Base-by-base conservation (phyloP, 2,888 invertebrate species). In the Caenorhabditis uteleia region DNA sequence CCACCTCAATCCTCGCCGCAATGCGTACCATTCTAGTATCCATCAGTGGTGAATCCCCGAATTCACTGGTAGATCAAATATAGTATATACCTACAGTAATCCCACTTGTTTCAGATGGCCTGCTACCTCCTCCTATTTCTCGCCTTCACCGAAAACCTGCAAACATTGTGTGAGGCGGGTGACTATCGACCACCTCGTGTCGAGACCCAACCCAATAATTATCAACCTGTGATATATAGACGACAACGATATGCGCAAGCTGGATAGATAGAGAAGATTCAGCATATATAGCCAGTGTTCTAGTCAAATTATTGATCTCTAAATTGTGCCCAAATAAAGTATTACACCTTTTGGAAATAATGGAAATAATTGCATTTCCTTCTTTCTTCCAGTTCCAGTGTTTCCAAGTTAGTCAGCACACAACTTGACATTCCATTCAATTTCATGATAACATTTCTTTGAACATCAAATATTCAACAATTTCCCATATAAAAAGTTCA, bases 131-230 rank as follows among this genome's bases (percentile, higher is more conserved):
- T 56, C 2, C 51, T 66, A 8, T 66, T 59, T 34, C 50, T 66
- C 21, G 66, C 66, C 12, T 66, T 66, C 39, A 51, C 66, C 18
- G 66, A 66, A n/a, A 60, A 66, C 29, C 45, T 66, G 20, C 59
- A 60, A 45, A 49, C 47, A 51, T 45, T 66, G 40, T 51, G 48
- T 34, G 57, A 59, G 38, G 48, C 65, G 12, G 50, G 58, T 26
- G 43, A 48, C 0, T 55, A 55, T 20, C 49, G 45, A 5, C 45
- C 49, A n/a, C 40, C 49, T 20, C n/a, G 12, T 16, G 20, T 38
- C 16, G 20, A 38, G 8, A 12, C 8, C 16, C 10, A 20, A 21
- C 21, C 7, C n/a, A 14, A 40, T 20, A 21, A 8, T 23, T 25
- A 40, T 40, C 20, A 8, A n/a, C 25, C 27, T 27, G 27, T 16